These are phyloP conservation scores for Mus minutoides DNA, from an alignment of 2,797 vertebrate genomes.

Conservation along the genomic window DNA sequence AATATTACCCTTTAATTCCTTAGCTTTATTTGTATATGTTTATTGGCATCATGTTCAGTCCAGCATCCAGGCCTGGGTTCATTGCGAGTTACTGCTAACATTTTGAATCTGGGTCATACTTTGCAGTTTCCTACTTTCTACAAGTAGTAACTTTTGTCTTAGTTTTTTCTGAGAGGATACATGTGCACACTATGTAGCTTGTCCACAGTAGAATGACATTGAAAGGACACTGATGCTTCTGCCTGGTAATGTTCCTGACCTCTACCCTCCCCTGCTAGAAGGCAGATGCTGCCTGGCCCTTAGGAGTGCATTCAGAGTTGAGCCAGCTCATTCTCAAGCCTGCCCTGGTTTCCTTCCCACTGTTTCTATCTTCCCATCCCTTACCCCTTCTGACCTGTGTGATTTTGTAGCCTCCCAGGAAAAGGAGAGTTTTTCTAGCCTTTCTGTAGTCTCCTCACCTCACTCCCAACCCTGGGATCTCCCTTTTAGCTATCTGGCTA, in stretches of 20 bases:
- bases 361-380: background rate
- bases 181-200: background rate
- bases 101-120: background rate
- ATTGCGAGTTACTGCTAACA: background rate
- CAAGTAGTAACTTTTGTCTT: background rate
- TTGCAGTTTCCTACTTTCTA: background rate
- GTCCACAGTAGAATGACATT: background rate
- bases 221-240: background rate
- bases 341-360: background rate
- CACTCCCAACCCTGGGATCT: background rate
- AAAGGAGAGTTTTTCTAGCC: background rate
- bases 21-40: background rate
- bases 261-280: background rate
- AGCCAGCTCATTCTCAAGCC: background rate
- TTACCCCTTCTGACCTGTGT: background rate
- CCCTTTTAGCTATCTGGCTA: background rate
- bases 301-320: background rate
- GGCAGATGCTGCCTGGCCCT: background rate
- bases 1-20: slow-evolving; percentile 2
- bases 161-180: background rate
- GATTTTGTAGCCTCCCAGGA: background rate
- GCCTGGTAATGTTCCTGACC: background rate
- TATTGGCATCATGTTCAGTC: background rate
- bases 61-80: background rate
- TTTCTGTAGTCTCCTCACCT: background rate